phyloP scores from a whole-genome alignment of 2,888 invertebrate genomes.

The Caenorhabditis japonica region DNA sequence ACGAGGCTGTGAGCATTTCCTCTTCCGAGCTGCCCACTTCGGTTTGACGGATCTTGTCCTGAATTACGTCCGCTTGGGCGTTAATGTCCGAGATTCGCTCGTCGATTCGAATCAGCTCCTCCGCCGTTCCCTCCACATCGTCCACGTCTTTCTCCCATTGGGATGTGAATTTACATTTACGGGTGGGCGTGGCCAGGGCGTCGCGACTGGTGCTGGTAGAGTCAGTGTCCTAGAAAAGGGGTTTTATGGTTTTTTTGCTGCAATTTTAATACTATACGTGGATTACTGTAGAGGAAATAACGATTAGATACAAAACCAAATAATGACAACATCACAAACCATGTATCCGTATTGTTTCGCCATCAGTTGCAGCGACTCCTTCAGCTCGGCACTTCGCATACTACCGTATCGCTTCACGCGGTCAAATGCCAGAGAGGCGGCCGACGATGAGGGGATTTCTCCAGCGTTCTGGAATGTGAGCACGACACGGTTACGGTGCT shows the following conservation, averaged over 20 bases:
- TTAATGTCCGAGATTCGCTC: constrained; percentile 49
- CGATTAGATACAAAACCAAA: constrained; percentile 3
- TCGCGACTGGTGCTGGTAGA: too few species aligned
- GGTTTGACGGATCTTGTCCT: constrained; percentile 52
- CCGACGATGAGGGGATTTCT: constrained; percentile 6
- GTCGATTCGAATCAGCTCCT: constrained; percentile 53
- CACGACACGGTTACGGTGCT: neutral
- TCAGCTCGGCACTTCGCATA: constrained; percentile 71
- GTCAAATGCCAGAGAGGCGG: constrained; percentile 57
- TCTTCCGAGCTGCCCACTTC: constrained; percentile 67
- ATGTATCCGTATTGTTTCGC: constrained; percentile 59
- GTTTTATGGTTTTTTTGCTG: too few species aligned
- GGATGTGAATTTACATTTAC: constrained; percentile 67
- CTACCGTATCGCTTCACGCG: constrained; percentile 71
- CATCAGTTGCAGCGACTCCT: constrained; percentile 67
- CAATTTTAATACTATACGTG: too few species aligned
- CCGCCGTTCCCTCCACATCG: constrained; percentile 58
- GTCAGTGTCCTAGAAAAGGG: constrained; percentile 17
- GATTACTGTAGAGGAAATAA: constrained; percentile 8
- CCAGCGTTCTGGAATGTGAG: constrained; percentile 46
- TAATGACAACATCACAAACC: constrained; percentile 48
- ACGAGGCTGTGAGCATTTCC: constrained; percentile 57
- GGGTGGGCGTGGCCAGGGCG: constrained; percentile 40
- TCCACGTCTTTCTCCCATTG: constrained; percentile 68
- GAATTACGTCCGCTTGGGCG: constrained; percentile 55